Base-by-base conservation (phyloP, 2,888 invertebrate species). In the Agelastica alni region DNA sequence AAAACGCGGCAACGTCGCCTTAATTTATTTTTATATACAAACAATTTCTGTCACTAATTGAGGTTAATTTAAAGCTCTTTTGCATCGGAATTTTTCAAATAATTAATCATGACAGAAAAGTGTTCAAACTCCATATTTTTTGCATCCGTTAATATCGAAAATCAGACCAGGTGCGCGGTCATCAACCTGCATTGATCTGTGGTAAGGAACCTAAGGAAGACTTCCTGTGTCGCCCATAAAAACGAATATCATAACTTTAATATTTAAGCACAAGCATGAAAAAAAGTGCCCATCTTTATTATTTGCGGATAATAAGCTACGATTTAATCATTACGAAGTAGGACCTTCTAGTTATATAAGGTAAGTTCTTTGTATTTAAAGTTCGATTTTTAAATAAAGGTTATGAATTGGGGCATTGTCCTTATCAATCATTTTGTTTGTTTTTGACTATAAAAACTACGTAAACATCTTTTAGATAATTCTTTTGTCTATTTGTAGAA, bases 141-240 rank as follows among this genome's bases (percentile, higher is more conserved):
- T 32, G 36, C 45, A 51, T 45, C 36, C 47, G 49, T 49, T 51
- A 34, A 52, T 26, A 26, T 28, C 51, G 57, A 61, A 53, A 52
- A 54, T 46, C 49, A 22, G 41, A 46, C 26, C 61, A 62, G 65
- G 70, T 74, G 75, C 74, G 75, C 74, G 75, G 75, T 75, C 75
- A 73, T 73, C 72, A 70, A 75, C 75, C 75, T 67, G 74, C 75
- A 76, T 76, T 73, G 76, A 76, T 76, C 74, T 66, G 58, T 53
- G 52, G 46, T 51, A 46, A 51, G 51, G 53, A n/a, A 57, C 53
- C 51, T 49, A 45, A 51, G 20, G 37, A 54, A 51, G 55, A 59
- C 48, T 53, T 51, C 56, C 32, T 54, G 59, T 49, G 63, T 66
- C 62, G 62, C 62, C 65, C 59, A 54, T 52, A 45, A 49, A 51